Evolutionary conservation across 2,888 invertebrate genomes (phyloP).

Genomic region (Itoplectis maculator): DNA sequence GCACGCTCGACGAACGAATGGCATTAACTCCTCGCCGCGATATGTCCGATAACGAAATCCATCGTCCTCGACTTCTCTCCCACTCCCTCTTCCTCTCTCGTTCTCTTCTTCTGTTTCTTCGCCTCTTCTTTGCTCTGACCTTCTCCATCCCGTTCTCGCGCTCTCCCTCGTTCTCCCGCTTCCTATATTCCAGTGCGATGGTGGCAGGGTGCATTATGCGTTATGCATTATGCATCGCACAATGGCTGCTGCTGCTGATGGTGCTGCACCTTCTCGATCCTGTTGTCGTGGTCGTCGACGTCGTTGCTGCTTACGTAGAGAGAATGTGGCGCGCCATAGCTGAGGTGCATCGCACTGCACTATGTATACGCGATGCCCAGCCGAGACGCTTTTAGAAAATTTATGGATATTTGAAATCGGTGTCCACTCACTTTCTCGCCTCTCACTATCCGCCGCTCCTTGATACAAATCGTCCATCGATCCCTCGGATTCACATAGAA

Average conservation of each 20-base stretch:
- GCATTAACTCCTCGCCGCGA: conserved; percentile 66
- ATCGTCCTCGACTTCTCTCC: conserved; percentile 66
- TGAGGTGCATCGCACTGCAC: conserved; percentile 34
- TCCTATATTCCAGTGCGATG: conserved; percentile 20
- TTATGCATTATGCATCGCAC: conserved; percentile 63
- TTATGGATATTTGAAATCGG: conserved; percentile 58
- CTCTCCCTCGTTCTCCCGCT: conserved; percentile 26
- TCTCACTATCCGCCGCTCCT: background rate
- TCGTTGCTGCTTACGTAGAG: conserved; percentile 49
- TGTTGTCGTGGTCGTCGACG: conserved; percentile 51
- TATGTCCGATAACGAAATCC: conserved; percentile 71
- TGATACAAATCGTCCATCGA: no score
- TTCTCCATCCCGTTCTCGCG: conserved; percentile 16
- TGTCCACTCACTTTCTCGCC: conserved; percentile 23
- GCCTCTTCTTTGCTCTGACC: background rate
- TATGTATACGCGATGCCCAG: background rate
- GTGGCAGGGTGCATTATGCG: conserved; percentile 65
- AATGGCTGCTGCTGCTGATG: conserved; percentile 45
- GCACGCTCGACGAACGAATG: conserved; percentile 62
- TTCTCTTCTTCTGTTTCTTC: conserved; percentile 36
- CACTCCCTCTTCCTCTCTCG: conserved; percentile 27
- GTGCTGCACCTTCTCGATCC: conserved; percentile 61
- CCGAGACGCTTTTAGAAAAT: conserved; percentile 40
- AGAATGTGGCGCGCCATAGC: conserved; percentile 46
- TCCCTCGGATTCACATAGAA: no score